A percentile compares a stretch with the other conserved stretches of the same genome.
Conservation (phyloP, 2,113 vertebrate genomes). For the Eurypyga helias region DNA sequence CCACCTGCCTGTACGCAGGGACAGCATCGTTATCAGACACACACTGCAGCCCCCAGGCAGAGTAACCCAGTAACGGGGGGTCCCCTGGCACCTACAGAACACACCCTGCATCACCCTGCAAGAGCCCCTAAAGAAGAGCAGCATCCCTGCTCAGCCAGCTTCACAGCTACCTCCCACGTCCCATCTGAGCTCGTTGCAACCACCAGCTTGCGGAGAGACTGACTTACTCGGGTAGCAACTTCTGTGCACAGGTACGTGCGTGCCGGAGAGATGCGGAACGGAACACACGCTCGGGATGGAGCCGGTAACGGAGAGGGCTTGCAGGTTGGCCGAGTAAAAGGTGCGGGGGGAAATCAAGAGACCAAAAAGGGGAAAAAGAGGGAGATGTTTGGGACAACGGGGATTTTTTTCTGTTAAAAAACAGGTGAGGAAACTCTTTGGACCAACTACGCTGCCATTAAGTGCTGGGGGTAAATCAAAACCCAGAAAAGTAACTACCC, state of each 20-base stretch:
- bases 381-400: neutral
- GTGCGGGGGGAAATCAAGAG: neutral
- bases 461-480: neutral
- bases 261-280: neutral
- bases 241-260: neutral
- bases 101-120: neutral
- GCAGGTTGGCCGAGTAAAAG: neutral
- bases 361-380: neutral
- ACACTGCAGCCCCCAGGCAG: neutral
- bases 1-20: neutral
- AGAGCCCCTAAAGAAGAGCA: neutral
- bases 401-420: neutral
- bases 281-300: neutral
- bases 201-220: rapidly evolving
- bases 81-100: neutral
- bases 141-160: neutral
- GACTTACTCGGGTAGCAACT: neutral
- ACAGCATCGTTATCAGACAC: neutral
- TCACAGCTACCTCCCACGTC: neutral
- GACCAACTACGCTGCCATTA: neutral
- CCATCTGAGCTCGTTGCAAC: neutral
- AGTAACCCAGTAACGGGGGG: neutral
- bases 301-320: neutral
- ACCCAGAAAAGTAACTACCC: neutral
- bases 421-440: neutral